Conservation (phyloP, 2,797 vertebrate genomes). For the Alcedo quadribrachys region DNA sequence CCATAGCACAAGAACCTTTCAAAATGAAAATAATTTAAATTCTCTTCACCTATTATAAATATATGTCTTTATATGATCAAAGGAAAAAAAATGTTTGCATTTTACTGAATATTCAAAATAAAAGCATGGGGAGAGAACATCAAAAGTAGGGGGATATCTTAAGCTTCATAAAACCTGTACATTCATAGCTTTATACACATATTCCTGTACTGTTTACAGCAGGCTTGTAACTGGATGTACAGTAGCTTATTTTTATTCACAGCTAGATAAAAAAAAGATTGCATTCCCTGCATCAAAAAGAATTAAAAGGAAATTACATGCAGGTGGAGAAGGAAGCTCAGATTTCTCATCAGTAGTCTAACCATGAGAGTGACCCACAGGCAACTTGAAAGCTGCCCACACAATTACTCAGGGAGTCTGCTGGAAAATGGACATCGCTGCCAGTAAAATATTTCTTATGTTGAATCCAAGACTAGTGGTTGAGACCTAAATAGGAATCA, state of each 20-base stretch:
- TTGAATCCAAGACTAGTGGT: conserved; percentile 12
- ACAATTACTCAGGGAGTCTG: conserved; percentile 45
- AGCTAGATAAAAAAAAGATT: not conserved
- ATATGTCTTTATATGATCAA: not conserved
- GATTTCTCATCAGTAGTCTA: conserved; percentile 39
- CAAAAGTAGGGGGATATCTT: not conserved
- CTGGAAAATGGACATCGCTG: not conserved
- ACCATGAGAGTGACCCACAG: conserved; percentile 15
- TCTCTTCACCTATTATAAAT: not conserved
- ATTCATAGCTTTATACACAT: not conserved
- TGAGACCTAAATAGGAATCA: conserved; percentile 1
- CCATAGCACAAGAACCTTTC: not conserved
- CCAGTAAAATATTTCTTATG: conserved; percentile 48
- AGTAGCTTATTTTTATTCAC: conserved; percentile 40
- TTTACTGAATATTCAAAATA: not conserved
- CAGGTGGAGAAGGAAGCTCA: not conserved
- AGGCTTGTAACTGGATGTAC: not conserved
- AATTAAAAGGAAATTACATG: conserved; percentile 46
- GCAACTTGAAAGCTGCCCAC: not conserved
- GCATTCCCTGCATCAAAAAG: conserved; percentile 18
- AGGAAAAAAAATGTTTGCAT: not conserved
- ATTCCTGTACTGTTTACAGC: not conserved
- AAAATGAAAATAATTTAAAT: conserved; percentile 30
- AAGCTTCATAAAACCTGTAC: not conserved
- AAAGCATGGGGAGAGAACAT: not conserved